Percentiles rank a stretch among this genome's conserved stretches.
phyloP scores from a whole-genome alignment of 2,113 vertebrate species.

The Microcebus jonahi region DNA sequence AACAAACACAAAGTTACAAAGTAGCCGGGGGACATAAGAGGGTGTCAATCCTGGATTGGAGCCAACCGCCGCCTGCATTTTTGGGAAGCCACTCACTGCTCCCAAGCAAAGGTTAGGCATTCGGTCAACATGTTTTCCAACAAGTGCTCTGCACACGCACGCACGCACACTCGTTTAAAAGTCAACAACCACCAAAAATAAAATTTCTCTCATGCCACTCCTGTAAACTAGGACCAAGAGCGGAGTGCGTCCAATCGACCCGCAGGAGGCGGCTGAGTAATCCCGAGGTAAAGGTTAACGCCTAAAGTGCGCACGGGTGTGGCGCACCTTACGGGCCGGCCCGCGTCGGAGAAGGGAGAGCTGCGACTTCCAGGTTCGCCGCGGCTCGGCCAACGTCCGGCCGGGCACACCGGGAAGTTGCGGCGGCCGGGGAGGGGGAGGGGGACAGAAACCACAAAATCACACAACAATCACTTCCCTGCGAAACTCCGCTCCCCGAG shows the following conservation, averaged over 20 bases:
- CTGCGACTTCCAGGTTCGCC: neutral
- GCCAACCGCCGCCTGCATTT: neutral
- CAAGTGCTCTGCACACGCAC: neutral
- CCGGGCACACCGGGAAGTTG: neutral
- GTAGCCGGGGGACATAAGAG: neutral
- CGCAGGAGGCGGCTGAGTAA: neutral
- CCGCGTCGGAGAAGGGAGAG: neutral
- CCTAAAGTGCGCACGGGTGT: slow-evolving; percentile 43
- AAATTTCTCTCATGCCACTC: neutral
- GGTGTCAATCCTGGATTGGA: neutral
- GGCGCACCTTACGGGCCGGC: neutral
- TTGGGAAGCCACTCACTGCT: slow-evolving; percentile 51
- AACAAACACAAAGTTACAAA: slow-evolving; percentile 7
- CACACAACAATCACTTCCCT: neutral
- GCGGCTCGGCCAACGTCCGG: neutral
- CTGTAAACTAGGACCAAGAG: neutral
- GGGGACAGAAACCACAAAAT: neutral
- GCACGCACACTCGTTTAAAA: neutral
- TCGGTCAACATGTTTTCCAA: slow-evolving; percentile 6
- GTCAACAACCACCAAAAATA: neutral
- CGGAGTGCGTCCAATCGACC: neutral
- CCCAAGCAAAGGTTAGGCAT: neutral
- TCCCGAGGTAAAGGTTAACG: neutral
- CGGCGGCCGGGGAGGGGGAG: neutral
- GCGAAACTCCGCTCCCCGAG: neutral